These are phyloP conservation scores for Fragum whitleyi DNA, from an alignment of 2,888 invertebrate species.

Conservation along the genomic window DNA sequence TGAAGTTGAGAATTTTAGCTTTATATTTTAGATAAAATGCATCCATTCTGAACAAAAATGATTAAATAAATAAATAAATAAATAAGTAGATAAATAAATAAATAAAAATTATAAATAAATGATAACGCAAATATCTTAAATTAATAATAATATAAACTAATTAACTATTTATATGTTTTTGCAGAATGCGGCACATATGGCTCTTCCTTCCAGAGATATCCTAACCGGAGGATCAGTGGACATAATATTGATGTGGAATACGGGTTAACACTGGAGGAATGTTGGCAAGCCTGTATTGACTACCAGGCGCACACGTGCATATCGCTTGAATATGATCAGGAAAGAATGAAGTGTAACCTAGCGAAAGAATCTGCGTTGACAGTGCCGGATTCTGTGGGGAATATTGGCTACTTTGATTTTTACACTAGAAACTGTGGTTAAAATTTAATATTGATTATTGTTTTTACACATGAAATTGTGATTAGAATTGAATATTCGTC, in stretches of 20 bases:
- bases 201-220: neutral
- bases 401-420: neutral
- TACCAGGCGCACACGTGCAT: neutral
- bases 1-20: too few relatives aligned
- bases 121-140: too few relatives aligned
- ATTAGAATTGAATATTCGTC: too few relatives aligned
- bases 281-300: neutral
- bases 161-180: too few relatives aligned
- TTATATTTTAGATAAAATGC: too few relatives aligned
- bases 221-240: neutral
- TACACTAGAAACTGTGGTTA: slow-evolving; percentile 5
- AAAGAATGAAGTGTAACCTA: neutral
- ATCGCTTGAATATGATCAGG: neutral
- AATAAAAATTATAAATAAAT: too few relatives aligned
- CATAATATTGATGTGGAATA: neutral
- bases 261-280: neutral
- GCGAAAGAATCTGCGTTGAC: neutral
- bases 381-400: neutral
- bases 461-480: too few relatives aligned
- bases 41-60: too few relatives aligned
- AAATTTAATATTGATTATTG: too few relatives aligned
- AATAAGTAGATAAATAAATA: too few relatives aligned
- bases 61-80: too few relatives aligned
- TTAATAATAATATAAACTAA: too few relatives aligned
- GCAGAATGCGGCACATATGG: neutral